Conservation (phyloP, 2,797 vertebrate genomes). For the Tokudaia muenninki region DNA sequence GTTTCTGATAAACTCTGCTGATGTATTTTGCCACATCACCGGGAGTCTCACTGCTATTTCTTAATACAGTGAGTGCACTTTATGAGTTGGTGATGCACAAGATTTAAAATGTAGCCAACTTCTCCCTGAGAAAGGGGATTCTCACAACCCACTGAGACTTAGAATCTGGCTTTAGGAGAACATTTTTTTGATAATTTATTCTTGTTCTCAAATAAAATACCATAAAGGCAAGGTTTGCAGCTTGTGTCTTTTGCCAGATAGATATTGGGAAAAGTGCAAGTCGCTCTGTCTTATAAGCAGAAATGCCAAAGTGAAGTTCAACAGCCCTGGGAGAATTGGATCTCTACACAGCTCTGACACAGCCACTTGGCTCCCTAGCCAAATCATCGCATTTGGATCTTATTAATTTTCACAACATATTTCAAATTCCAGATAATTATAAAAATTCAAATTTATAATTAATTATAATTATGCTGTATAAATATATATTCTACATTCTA, state of each 20-base stretch:
- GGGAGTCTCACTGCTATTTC: conserved; percentile 19
- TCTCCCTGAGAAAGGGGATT: conserved; percentile 16
- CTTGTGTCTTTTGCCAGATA: conserved; percentile 30
- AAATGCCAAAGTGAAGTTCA: conserved; percentile 48
- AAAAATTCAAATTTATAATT: neutral
- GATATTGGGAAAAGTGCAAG: conserved; percentile 35
- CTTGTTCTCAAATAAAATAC: conserved; percentile 60
- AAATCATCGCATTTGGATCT: conserved; percentile 38
- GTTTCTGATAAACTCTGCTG: conserved; percentile 51
- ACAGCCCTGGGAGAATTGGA: neutral
- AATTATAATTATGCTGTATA: neutral
- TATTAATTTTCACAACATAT: conserved; percentile 28
- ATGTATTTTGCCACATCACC: conserved; percentile 8
- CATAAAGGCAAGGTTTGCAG: conserved; percentile 59
- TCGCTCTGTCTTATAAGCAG: neutral
- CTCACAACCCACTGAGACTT: conserved; percentile 7
- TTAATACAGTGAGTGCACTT: neutral
- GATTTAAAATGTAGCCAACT: conserved; percentile 39
- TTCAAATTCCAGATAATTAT: neutral
- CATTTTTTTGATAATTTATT: conserved; percentile 64
- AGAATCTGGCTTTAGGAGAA: conserved; percentile 41
- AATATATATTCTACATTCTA: conserved; percentile 16
- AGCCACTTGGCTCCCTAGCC: neutral
- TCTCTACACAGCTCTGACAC: conserved; percentile 6
- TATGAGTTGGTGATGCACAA: conserved; percentile 24